These are phyloP conservation scores for Eudemis profundana DNA, from an alignment of 2,888 invertebrate genomes.

Conservation along the genomic window DNA sequence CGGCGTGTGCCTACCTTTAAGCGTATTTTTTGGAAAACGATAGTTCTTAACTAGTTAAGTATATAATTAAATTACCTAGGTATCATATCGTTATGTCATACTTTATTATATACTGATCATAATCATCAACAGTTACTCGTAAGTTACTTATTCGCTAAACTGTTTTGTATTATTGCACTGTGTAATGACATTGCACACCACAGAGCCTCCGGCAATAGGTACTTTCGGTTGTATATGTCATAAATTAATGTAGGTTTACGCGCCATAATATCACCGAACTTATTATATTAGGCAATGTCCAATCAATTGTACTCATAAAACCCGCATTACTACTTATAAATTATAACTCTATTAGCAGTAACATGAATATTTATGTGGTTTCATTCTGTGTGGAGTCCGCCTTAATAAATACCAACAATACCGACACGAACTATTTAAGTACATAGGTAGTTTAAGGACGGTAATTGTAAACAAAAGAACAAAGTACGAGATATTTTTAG, in stretches of 20 bases:
- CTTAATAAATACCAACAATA: neutral
- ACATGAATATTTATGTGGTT: neutral
- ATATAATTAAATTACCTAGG: no score
- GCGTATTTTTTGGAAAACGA: no score
- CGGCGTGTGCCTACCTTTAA: no score
- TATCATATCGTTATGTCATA: no score
- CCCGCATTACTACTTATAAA: neutral
- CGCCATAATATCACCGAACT: neutral
- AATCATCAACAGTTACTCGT: no score
- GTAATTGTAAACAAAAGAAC: no score
- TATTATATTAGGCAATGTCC: neutral
- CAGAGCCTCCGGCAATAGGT: neutral
- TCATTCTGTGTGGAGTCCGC: neutral
- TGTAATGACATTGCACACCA: neutral
- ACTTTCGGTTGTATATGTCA: neutral
- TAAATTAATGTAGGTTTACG: neutral
- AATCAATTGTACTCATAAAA: neutral
- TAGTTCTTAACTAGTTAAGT: no score
- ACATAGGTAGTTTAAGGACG: no score
- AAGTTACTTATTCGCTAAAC: neutral
- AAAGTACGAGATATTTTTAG: no score
- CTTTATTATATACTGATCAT: no score
- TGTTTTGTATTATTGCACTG: neutral
- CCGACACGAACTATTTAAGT: neutral
- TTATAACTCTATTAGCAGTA: neutral